phyloP scores from a whole-genome alignment of 2,888 invertebrate genomes.

The Mimas tiliae region DNA sequence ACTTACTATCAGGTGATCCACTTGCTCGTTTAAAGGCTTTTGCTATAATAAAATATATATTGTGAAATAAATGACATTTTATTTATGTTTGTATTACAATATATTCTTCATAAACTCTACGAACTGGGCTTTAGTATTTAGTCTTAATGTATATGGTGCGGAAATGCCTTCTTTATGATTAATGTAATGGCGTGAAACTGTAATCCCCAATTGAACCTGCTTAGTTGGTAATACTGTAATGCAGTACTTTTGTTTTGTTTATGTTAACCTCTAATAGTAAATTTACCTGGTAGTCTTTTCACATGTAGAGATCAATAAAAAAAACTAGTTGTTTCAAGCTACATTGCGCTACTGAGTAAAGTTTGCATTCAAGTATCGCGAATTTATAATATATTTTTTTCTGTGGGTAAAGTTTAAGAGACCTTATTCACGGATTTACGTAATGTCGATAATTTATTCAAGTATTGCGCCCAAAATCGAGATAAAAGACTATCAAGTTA shows the following conservation, averaged over 20 bases:
- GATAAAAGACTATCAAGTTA: slow-evolving; percentile 16
- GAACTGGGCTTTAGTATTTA: slow-evolving; percentile 18
- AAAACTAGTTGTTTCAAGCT: no score
- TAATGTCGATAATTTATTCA: neutral
- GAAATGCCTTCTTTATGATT: slow-evolving; percentile 32
- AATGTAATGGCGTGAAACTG: slow-evolving; percentile 52
- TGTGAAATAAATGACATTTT: slow-evolving; percentile 5
- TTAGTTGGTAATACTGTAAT: slow-evolving; percentile 9
- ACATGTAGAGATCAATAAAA: no score
- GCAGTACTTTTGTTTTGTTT: neutral
- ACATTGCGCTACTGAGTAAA: no score
- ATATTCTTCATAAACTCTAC: neutral
- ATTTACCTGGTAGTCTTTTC: slow-evolving; percentile 1
- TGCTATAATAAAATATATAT: no score
- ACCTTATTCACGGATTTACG: no score
- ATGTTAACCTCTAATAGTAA: neutral
- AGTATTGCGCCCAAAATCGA: neutral
- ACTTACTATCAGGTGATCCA: no score
- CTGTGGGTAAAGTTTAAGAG: neutral
- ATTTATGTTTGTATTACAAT: slow-evolving; percentile 16
- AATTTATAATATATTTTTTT: neutral
- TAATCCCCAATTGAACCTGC: slow-evolving; percentile 37
- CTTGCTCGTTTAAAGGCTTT: no score
- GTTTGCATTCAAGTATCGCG: no score
- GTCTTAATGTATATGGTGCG: slow-evolving; percentile 10